Conservation (phyloP, 2,888 invertebrate genomes). For the Julus scandinavius region DNA sequence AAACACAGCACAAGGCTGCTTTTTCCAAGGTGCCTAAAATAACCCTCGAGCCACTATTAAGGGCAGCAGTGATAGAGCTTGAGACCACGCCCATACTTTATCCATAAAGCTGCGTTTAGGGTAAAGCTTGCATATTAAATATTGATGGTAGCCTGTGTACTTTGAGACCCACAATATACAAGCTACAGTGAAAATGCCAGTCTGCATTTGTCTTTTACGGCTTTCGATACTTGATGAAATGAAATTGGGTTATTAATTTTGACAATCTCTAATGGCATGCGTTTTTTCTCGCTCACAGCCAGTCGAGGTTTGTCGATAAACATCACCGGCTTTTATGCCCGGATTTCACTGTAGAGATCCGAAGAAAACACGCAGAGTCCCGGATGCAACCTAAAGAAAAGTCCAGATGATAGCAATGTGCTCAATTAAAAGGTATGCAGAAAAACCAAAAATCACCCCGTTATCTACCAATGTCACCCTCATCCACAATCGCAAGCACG, state of each 20-base stretch:
- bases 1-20: background rate
- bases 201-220: slow-evolving; percentile 8
- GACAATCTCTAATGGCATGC: slow-evolving; percentile 37
- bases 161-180: background rate
- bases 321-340: background rate
- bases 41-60: background rate
- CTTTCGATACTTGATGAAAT: slow-evolving; percentile 26
- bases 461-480: background rate
- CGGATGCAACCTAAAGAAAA: background rate
- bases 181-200: background rate
- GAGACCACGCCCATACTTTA: slow-evolving; percentile 32
- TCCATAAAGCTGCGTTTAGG: background rate
- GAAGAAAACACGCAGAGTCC: background rate
- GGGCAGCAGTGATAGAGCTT: background rate
- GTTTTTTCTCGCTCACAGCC: background rate
- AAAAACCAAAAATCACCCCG: background rate
- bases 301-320: background rate
- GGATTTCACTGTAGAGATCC: background rate
- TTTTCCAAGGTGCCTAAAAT: background rate
- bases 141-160: slow-evolving; percentile 8
- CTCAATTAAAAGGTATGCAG: background rate
- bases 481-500: background rate
- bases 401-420: too few species aligned
- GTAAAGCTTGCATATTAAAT: slow-evolving; percentile 17
- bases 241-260: slow-evolving; percentile 30